These are phyloP conservation scores for Epizoanthus rinbou DNA, from an alignment of 92 coral and sea anemone species.

Conservation along the genomic window DNA sequence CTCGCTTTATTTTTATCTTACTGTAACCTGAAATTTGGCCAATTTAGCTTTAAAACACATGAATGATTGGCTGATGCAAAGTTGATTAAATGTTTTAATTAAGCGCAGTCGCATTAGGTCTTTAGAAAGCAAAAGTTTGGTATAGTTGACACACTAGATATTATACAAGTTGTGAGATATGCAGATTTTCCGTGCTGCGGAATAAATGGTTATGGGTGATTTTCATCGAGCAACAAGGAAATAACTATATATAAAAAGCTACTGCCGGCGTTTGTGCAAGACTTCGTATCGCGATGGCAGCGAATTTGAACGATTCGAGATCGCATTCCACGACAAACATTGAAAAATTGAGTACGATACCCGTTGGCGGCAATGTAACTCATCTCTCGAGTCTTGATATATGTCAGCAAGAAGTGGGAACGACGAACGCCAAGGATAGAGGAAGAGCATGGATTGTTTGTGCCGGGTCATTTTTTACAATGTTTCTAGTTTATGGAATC, in stretches of 20 bases:
- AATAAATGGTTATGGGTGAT: background rate
- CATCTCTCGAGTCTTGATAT: slow-evolving; percentile 63
- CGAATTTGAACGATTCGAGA: slow-evolving; percentile 12
- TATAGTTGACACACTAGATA: background rate
- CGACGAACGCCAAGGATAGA: slow-evolving; percentile 45
- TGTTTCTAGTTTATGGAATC: slow-evolving; percentile 86
- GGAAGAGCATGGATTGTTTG: slow-evolving; percentile 90
- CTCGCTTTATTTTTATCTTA: background rate
- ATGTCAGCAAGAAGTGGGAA: slow-evolving; percentile 45
- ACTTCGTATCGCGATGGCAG: slow-evolving; percentile 18
- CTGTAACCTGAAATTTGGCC: background rate
- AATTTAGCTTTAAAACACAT: background rate
- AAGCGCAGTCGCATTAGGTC: slow-evolving; percentile 15
- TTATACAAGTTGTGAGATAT: background rate
- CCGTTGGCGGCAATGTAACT: slow-evolving; percentile 79
- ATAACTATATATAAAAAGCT: background rate
- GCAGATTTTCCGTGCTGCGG: background rate
- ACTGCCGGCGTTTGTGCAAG: background rate
- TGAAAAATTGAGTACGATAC: slow-evolving; percentile 74
- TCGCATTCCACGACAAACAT: slow-evolving; percentile 69
- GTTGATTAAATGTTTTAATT: background rate
- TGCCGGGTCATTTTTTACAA: slow-evolving; percentile 75
- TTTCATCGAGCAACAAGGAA: background rate
- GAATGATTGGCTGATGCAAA: background rate
- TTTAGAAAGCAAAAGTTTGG: background rate